phyloP scores from a whole-genome alignment of 2,113 vertebrate species.

The Oncorhynchus nerka region DNA sequence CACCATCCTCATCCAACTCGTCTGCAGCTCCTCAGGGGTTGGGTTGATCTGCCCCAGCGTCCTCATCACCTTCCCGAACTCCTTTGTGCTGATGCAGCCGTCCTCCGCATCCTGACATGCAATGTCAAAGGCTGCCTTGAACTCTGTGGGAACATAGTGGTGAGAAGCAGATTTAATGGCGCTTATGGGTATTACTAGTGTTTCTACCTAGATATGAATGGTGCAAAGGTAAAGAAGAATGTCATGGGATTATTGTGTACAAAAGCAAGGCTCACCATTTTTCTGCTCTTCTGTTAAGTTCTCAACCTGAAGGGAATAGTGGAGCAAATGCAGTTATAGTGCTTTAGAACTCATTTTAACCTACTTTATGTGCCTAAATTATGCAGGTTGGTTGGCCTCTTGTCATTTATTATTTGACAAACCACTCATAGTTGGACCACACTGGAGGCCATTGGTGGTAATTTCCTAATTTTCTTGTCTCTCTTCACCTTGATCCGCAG shows the following conservation, averaged over 20 bases:
- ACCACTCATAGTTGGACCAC: not conserved
- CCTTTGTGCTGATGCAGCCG: constrained; percentile 74
- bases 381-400: not conserved
- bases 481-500: not conserved
- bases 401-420: constrained; percentile 3
- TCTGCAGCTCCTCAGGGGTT: constrained; percentile 74
- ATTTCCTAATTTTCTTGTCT: constrained; percentile 5
- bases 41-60: constrained; percentile 74
- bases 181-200: too few species aligned
- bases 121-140: constrained; percentile 76
- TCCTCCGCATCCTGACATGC: constrained; percentile 76
- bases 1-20: constrained; percentile 77
- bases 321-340: not conserved
- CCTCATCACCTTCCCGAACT: constrained; percentile 76
- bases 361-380: not conserved
- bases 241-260: not conserved
- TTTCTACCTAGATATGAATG: not conserved
- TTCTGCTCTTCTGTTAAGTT: constrained; percentile 80
- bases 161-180: not conserved
- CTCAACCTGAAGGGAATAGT: constrained; percentile 67
- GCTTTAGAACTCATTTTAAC: not conserved
- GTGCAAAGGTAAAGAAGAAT: not conserved
- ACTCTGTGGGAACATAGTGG: constrained; percentile 51
- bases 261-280: constrained; percentile 65
- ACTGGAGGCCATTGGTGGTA: not conserved